Percentiles rank a stretch among this genome's conserved stretches.
Evolutionary conservation across 2,888 invertebrate genomes (phyloP).

Genomic region (Dichetophora obliterata): DNA sequence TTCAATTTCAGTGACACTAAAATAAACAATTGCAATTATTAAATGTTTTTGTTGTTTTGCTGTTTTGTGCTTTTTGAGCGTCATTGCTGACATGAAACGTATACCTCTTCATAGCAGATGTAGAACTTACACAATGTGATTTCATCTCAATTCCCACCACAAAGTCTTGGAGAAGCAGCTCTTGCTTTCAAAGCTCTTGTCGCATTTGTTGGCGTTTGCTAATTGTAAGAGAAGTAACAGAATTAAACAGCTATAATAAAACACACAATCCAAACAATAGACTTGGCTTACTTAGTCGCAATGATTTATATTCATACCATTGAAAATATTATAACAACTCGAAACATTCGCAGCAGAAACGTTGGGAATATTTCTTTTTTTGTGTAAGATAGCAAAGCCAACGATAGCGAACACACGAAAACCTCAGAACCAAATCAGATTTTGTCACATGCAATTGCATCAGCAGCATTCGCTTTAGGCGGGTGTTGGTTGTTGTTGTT

Average conservation of each 20-base stretch:
- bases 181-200: not conserved
- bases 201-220: conserved; percentile 16
- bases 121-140: conserved; percentile 4
- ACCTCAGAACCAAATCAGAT: conserved; percentile 24
- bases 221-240: conserved; percentile 14
- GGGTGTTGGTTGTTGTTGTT: not conserved
- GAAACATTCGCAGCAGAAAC: not conserved
- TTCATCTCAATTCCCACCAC: conserved; percentile 1
- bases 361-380: conserved; percentile 3
- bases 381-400: not conserved
- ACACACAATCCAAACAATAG: not conserved
- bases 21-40: not conserved
- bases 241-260: not conserved
- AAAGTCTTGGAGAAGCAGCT: not conserved
- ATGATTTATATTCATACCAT: conserved; percentile 23
- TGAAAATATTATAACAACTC: not conserved
- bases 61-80: not conserved
- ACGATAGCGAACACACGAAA: conserved; percentile 10
- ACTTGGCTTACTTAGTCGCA: not conserved
- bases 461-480: conserved; percentile 1
- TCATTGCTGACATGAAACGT: too few relatives aligned
- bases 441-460: conserved; percentile 37
- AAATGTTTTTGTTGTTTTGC: not conserved
- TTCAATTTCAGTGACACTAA: not conserved
- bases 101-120: not conserved